phyloP scores from a whole-genome alignment of 2,113 vertebrate species.

The Python bivittatus region DNA sequence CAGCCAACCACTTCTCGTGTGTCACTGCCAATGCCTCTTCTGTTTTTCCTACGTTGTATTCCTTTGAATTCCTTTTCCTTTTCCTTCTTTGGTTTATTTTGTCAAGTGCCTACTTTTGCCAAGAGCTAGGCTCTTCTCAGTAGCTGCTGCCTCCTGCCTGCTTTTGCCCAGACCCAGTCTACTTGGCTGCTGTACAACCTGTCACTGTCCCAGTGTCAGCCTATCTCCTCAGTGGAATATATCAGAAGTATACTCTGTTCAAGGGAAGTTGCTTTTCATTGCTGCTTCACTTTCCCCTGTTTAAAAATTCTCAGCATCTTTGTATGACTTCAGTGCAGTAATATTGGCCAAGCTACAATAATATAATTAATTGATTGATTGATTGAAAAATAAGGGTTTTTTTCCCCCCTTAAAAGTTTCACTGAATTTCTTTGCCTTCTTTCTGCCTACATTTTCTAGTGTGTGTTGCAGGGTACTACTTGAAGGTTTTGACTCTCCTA shows the following conservation, averaged over 20 bases:
- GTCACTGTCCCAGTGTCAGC: neutral
- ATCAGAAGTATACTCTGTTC: neutral
- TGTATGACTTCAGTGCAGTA: neutral
- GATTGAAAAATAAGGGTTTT: neutral
- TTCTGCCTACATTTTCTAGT: neutral
- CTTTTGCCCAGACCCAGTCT: neutral
- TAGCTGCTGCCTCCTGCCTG: neutral
- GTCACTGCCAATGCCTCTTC: neutral
- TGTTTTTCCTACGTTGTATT: neutral
- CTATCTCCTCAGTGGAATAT: neutral
- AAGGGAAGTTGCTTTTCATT: neutral
- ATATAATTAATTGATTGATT: neutral
- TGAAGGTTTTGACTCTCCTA: neutral
- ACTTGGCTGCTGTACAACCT: neutral
- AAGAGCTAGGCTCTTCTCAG: neutral
- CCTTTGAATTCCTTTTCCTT: neutral
- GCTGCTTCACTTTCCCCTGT: neutral
- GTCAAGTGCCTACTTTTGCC: neutral
- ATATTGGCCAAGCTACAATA: neutral
- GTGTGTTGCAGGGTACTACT: neutral
- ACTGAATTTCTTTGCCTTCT: neutral
- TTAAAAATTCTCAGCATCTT: neutral
- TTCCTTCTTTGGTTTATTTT: neutral
- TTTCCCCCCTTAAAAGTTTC: neutral
- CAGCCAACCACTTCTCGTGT: neutral